Evolutionary conservation across 2,888 invertebrate species (phyloP).

Genomic region (Poecilus cupreus): DNA sequence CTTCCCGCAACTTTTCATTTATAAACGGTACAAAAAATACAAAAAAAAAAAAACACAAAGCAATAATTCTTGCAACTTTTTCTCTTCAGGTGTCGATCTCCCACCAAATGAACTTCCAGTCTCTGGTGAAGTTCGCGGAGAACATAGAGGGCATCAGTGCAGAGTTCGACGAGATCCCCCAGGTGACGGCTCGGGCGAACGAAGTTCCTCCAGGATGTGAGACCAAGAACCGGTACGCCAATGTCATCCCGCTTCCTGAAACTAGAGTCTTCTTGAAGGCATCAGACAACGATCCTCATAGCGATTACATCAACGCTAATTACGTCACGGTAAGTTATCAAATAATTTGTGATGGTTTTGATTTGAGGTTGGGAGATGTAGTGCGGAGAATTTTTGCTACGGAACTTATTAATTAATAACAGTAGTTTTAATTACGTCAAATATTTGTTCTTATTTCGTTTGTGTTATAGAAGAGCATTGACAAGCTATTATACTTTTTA

Average conservation of each 20-base stretch:
- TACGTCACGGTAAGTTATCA: slow-evolving; percentile 88
- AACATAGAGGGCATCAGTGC: slow-evolving; percentile 84
- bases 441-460: no score
- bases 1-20: no score
- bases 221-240: slow-evolving; percentile 93
- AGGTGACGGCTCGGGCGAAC: slow-evolving; percentile 84
- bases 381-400: background rate
- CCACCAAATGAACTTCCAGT: slow-evolving; percentile 86
- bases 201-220: slow-evolving; percentile 92
- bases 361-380: background rate
- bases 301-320: slow-evolving; percentile 96
- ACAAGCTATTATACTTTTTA: no score
- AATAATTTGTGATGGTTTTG: slow-evolving; percentile 1
- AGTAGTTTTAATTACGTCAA: no score
- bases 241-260: slow-evolving; percentile 95
- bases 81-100: slow-evolving; percentile 77
- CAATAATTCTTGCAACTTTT: no score
- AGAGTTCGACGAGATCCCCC: slow-evolving; percentile 89
- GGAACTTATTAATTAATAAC: background rate
- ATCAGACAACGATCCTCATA: slow-evolving; percentile 83
- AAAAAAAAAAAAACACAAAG: no score
- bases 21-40: no score
- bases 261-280: slow-evolving; percentile 87
- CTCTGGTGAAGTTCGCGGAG: slow-evolving; percentile 83
- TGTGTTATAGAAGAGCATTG: no score